phyloP scores from a whole-genome alignment of 1,140 invertebrate species.

The Lanistes nyassanus region DNA sequence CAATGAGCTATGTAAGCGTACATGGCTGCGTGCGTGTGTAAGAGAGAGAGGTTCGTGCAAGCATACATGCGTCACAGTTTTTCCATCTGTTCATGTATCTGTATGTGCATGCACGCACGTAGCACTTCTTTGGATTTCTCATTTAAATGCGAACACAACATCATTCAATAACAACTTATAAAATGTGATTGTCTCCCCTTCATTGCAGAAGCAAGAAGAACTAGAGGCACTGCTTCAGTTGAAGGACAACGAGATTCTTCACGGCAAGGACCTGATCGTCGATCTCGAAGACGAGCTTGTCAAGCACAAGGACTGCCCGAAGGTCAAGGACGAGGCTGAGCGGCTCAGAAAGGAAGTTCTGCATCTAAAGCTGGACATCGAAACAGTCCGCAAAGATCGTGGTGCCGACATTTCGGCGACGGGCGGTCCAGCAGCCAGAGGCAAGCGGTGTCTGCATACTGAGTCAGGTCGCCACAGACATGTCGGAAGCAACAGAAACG shows the following conservation, averaged over 20 bases:
- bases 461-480: too few relatives aligned
- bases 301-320: conserved; percentile 12
- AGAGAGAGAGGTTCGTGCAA: too few relatives aligned
- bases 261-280: conserved; percentile 18
- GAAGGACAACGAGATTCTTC: background rate
- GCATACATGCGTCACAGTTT: too few relatives aligned
- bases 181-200: background rate
- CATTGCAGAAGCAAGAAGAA: background rate
- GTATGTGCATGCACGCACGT: too few relatives aligned
- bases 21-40: too few relatives aligned
- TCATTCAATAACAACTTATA: too few relatives aligned
- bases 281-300: conserved; percentile 20
- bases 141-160: too few relatives aligned
- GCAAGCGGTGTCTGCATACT: too few relatives aligned
- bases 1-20: too few relatives aligned
- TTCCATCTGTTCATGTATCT: too few relatives aligned
- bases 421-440: background rate
- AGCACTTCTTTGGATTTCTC: too few relatives aligned
- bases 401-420: background rate
- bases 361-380: conserved; percentile 8
- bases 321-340: background rate
- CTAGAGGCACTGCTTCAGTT: background rate
- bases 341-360: conserved; percentile 8
- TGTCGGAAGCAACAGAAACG: too few relatives aligned
- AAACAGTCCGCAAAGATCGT: conserved; percentile 1